Percentiles rank a stretch among this genome's conserved stretches.
Evolutionary conservation across 2,113 vertebrate genomes (phyloP).

Genomic region (Mirza zaza): DNA sequence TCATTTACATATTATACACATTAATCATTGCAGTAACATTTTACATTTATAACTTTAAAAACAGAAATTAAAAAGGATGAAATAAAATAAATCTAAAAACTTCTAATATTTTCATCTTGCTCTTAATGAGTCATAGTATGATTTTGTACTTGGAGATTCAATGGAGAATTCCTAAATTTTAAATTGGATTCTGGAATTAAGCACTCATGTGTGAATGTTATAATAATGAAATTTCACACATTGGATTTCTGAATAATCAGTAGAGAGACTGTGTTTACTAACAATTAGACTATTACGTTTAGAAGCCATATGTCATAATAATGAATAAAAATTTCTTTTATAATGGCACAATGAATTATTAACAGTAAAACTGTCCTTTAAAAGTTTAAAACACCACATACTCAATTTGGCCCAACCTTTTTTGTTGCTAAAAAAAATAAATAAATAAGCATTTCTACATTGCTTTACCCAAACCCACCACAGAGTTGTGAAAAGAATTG

Average conservation of each 20-base stretch:
- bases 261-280: background rate
- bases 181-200: constrained; percentile 25
- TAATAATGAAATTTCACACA: constrained; percentile 47
- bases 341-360: constrained; percentile 17
- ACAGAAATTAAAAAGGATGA: background rate
- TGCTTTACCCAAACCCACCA: constrained; percentile 9
- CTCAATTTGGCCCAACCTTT: background rate
- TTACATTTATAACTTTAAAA: background rate
- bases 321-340: constrained; percentile 32
- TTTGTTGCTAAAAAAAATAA: constrained; percentile 11
- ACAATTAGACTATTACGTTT: constrained; percentile 41
- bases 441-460: constrained; percentile 29
- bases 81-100: constrained; percentile 27
- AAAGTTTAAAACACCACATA: constrained; percentile 6
- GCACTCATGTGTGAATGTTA: background rate
- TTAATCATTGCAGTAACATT: background rate
- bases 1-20: background rate
- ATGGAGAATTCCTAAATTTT: constrained; percentile 11
- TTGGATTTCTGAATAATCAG: constrained; percentile 29
- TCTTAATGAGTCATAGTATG: background rate
- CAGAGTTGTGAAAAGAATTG: background rate
- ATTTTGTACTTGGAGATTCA: background rate
- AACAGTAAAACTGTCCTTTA: constrained; percentile 41
- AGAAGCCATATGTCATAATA: background rate
- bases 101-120: constrained; percentile 26